Percentiles rank a stretch among this genome's conserved stretches.
Conservation (phyloP, 1,140 invertebrate genomes). For the Penaeus indicus region DNA sequence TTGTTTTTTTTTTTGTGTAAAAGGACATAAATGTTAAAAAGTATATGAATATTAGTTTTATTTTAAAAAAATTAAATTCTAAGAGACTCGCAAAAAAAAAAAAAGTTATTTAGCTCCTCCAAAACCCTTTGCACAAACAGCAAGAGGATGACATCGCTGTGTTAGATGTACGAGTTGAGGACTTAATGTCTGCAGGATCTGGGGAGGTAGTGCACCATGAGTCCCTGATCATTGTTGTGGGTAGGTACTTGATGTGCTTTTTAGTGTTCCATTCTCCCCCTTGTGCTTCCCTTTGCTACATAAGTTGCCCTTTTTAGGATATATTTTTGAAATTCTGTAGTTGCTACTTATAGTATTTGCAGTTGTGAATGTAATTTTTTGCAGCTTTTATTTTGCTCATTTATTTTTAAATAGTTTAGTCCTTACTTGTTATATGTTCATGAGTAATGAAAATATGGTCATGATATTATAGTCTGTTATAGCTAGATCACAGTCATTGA, state of each 20-base stretch:
- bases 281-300: too few species aligned
- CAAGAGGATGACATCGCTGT: slow-evolving; percentile 62
- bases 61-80: too few species aligned
- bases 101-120: slow-evolving; percentile 31
- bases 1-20: slow-evolving; percentile 33
- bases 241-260: slow-evolving; percentile 32
- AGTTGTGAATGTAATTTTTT: too few species aligned
- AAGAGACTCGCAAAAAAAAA: too few species aligned
- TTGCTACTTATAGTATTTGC: too few species aligned
- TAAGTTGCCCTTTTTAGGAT: too few species aligned
- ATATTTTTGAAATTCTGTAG: too few species aligned
- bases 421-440: too few species aligned
- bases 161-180: slow-evolving; percentile 41
- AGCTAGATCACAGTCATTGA: background rate
- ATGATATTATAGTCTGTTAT: background rate
- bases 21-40: too few species aligned
- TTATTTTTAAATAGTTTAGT: too few species aligned
- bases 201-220: slow-evolving; percentile 60
- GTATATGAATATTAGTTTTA: too few species aligned
- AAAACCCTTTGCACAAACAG: slow-evolving; percentile 37
- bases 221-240: slow-evolving; percentile 59
- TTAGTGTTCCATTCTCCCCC: background rate
- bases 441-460: background rate
- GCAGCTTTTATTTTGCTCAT: too few species aligned
- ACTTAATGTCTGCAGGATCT: slow-evolving; percentile 58